Evolutionary conservation across 1,140 invertebrate genomes (phyloP).

Genomic region (Diploscapter pachys): DNA sequence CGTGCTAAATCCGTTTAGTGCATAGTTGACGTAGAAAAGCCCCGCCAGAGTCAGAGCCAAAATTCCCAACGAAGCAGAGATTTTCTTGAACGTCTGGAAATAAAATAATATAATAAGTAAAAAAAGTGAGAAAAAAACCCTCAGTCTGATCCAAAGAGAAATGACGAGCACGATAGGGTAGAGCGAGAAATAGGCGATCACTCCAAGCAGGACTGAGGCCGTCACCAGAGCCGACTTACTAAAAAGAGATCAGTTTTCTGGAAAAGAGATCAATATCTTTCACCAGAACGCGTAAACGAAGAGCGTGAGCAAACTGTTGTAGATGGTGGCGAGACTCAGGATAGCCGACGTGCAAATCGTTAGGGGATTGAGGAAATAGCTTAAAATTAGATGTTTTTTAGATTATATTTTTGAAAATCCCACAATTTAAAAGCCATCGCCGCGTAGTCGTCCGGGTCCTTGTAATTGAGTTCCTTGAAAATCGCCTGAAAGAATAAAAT

Average conservation of each 20-base stretch:
- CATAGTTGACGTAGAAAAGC: constrained; percentile 16
- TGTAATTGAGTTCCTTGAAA: too few relatives aligned
- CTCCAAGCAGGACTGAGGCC: constrained; percentile 37
- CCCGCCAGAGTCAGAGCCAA: background rate
- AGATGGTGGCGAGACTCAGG: constrained; percentile 82
- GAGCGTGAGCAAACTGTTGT: constrained; percentile 76
- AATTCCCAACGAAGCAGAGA: background rate
- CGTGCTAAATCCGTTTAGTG: constrained; percentile 13
- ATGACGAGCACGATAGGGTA: constrained; percentile 21
- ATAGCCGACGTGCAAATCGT: constrained; percentile 83
- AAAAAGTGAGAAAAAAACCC: too few relatives aligned
- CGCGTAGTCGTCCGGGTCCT: too few relatives aligned
- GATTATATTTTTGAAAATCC: background rate
- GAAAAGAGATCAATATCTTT: constrained; percentile 41
- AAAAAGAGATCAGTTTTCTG: constrained; percentile 15
- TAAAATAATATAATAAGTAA: too few relatives aligned
- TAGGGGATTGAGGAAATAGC: constrained; percentile 89
- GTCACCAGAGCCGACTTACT: constrained; percentile 31
- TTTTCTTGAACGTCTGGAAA: too few relatives aligned
- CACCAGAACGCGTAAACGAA: constrained; percentile 69
- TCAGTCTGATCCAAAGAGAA: background rate
- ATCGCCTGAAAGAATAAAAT: background rate
- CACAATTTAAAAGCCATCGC: background rate
- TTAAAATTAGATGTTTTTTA: constrained; percentile 60
- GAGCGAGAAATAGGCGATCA: constrained; percentile 13